Conservation (phyloP, 2,888 invertebrate species). For the Melieria picta region DNA sequence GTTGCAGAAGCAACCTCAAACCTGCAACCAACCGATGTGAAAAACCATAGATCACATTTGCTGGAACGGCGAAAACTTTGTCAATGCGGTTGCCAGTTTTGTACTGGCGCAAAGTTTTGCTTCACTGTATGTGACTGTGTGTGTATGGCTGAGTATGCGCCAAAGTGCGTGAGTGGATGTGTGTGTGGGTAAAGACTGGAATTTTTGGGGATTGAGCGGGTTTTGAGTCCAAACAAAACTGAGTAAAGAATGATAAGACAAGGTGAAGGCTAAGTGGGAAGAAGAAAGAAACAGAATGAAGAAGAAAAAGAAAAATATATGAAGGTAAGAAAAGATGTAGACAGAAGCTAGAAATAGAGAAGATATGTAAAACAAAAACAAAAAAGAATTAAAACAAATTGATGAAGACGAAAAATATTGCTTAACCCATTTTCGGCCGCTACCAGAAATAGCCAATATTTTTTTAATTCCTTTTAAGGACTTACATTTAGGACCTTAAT, state of each 20-base stretch:
- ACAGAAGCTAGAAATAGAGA: slow-evolving; percentile 19
- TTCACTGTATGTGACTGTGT: not conserved
- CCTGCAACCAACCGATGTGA: slow-evolving; percentile 29
- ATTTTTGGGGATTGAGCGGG: no score
- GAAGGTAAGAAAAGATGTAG: no score
- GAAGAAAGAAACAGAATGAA: slow-evolving; percentile 1
- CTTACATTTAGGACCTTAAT: no score
- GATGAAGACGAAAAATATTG: slow-evolving; percentile 45
- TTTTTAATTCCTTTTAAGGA: no score
- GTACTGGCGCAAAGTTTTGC: no score
- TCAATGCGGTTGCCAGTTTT: slow-evolving; percentile 39
- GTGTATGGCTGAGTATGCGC: slow-evolving; percentile 13
- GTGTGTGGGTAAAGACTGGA: no score
- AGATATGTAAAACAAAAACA: slow-evolving; percentile 47
- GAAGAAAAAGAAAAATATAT: no score
- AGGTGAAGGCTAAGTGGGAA: no score
- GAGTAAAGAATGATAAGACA: no score
- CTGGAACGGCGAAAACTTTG: slow-evolving; percentile 36
- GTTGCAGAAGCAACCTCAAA: slow-evolving; percentile 11
- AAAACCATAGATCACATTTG: slow-evolving; percentile 56
- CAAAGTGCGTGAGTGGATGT: not conserved
- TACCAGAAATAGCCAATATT: no score
- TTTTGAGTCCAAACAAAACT: no score
- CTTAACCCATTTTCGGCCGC: no score
- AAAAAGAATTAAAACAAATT: slow-evolving; percentile 13